Base-by-base conservation (phyloP, 2,113 vertebrate species). In the Lonchura striata region DNA sequence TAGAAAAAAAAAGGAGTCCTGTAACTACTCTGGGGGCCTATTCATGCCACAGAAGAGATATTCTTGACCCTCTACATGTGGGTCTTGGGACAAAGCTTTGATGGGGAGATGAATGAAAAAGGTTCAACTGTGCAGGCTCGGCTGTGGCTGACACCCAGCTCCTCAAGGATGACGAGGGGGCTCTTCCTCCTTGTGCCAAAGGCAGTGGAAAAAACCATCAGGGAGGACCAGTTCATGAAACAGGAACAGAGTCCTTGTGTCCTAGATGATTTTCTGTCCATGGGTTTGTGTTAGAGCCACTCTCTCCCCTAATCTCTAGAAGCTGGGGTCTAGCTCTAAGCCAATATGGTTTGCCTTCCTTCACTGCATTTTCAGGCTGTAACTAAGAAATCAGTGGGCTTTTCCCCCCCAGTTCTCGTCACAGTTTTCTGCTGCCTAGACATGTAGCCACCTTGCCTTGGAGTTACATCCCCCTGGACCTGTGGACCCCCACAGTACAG, bases 111-210 rank as follows among this genome's bases (percentile, higher is more conserved):
- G 52, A 37, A 41, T 7, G n/a, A 65, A 52, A 64, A 66, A 78
- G 39, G 41, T 22, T 86, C 3, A 3, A 2, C 24, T 47, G 11
- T n/a, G 52, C 30, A 23, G 2, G 0, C 27, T 7, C 21, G 24
- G 19, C 70, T 57, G 15, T 16, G 33, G 28, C 46, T 90, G 54
- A n/a, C 20, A 28, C 5, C 16, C 41, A 50, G 22, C 5, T 46
- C 47, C 0, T 0, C 28, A 15, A 50, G n/a, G 35, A 13, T 53
- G 68, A 30, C 7, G 3, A 27, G 33, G 14, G 37, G 15, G 13
- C 11, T 79, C 18, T 69, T 65, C 14, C 13, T 41, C 11, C 10
- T 20, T 24, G 16, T 76, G 59, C 35, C 2, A 3, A 59, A 82
- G 33, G 41, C 68, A 53, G n/a, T 4, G 5, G 35, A 31, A 78